Conservation (phyloP, 2,797 vertebrate genomes). For the Taeniopygia guttata region DNA sequence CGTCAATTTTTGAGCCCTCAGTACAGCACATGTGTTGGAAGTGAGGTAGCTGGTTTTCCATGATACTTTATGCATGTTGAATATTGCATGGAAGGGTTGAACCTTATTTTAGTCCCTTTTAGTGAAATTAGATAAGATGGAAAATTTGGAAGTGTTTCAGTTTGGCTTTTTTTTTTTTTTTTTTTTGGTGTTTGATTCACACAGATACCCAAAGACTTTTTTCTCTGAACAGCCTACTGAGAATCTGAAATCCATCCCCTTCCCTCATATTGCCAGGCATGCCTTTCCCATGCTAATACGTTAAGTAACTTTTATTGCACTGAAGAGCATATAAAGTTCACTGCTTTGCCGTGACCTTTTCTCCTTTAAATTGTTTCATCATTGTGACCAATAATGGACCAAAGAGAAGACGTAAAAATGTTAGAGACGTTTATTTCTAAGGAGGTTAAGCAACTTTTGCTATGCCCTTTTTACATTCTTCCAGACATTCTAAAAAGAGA, state of each 20-base stretch:
- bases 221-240: neutral
- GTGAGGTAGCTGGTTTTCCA: neutral
- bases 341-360: constrained; percentile 57
- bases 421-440: constrained; percentile 27
- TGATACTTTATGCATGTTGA: neutral
- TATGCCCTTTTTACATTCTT: constrained; percentile 52
- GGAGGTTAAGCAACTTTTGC: constrained; percentile 61
- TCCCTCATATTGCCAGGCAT: neutral
- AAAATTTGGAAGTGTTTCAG: neutral
- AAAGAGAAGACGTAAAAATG: constrained; percentile 57
- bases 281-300: constrained; percentile 41
- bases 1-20: neutral
- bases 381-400: constrained; percentile 52
- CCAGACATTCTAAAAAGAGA: constrained; percentile 53
- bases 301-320: constrained; percentile 41
- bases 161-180: neutral
- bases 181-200: neutral
- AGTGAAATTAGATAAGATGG: neutral
- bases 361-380: constrained; percentile 72
- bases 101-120: neutral
- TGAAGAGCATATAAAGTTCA: constrained; percentile 56
- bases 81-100: neutral
- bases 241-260: constrained; percentile 31
- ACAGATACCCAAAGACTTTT: neutral
- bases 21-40: neutral